Evolutionary conservation across 2,797 vertebrate genomes (phyloP).

Genomic region (Ciconia nigra): DNA sequence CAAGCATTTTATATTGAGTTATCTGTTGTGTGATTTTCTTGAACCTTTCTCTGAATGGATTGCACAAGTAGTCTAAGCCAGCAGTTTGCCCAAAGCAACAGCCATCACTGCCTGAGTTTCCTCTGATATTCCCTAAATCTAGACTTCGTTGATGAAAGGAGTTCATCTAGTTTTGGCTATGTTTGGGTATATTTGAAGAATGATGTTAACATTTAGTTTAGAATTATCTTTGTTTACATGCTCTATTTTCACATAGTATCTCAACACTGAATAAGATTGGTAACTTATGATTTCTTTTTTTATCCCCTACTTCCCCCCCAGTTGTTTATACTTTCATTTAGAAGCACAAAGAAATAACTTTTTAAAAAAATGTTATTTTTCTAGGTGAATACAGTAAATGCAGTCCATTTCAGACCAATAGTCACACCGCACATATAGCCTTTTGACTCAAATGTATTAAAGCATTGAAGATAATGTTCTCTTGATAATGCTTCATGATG

Average conservation of each 20-base stretch:
- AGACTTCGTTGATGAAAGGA: background rate
- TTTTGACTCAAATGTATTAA: background rate
- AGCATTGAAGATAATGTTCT: slow-evolving; percentile 26
- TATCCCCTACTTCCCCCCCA: no score
- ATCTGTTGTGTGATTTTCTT: background rate
- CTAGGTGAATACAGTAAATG: background rate
- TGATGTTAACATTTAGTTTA: background rate
- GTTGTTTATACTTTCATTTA: background rate
- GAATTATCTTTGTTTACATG: background rate
- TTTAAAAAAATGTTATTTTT: background rate
- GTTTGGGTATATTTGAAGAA: background rate
- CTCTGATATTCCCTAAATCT: background rate
- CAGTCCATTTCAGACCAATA: background rate
- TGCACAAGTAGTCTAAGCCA: background rate
- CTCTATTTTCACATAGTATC: background rate
- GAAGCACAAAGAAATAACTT: background rate
- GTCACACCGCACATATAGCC: background rate
- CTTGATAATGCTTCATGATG: background rate
- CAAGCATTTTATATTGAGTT: rapidly evolving
- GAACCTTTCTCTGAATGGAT: background rate
- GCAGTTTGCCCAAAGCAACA: background rate
- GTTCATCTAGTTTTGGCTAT: background rate
- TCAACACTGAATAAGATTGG: background rate
- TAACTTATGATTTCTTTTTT: background rate
- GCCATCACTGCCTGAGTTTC: background rate